Evolutionary conservation across 1,140 invertebrate species (phyloP).

Genomic region (Stenopsyche tienmushanensis): DNA sequence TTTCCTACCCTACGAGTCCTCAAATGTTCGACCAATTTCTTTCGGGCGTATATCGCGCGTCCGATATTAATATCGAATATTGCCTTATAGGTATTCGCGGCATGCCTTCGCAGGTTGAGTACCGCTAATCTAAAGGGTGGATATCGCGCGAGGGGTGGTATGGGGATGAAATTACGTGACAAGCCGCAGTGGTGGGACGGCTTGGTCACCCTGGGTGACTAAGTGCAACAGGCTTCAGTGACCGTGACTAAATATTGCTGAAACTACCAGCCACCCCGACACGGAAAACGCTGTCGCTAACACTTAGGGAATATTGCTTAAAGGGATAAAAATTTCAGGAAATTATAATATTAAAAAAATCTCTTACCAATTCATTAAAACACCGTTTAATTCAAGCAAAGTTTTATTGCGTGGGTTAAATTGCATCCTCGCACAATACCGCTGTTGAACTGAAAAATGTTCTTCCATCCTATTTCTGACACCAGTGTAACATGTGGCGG

Average conservation of each 20-base stretch:
- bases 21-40: background rate
- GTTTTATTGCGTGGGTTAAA: too few species aligned
- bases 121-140: background rate
- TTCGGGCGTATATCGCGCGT: background rate
- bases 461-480: too few species aligned
- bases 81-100: background rate
- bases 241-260: background rate
- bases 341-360: too few species aligned
- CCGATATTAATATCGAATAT: background rate
- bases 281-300: too few species aligned
- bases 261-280: too few species aligned
- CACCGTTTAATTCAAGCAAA: too few species aligned
- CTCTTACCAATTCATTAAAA: too few species aligned
- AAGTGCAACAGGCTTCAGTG: background rate
- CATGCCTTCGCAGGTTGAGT: background rate
- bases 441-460: too few species aligned
- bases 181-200: background rate
- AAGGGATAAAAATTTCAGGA: too few species aligned
- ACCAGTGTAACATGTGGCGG: too few species aligned
- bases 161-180: background rate
- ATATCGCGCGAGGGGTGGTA: background rate
- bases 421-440: too few species aligned
- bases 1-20: background rate
- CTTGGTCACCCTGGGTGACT: background rate
- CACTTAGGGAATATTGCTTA: too few species aligned